These are phyloP conservation scores for Chouioia cunea DNA, from an alignment of 2,888 invertebrate genomes.

Conservation along the genomic window DNA sequence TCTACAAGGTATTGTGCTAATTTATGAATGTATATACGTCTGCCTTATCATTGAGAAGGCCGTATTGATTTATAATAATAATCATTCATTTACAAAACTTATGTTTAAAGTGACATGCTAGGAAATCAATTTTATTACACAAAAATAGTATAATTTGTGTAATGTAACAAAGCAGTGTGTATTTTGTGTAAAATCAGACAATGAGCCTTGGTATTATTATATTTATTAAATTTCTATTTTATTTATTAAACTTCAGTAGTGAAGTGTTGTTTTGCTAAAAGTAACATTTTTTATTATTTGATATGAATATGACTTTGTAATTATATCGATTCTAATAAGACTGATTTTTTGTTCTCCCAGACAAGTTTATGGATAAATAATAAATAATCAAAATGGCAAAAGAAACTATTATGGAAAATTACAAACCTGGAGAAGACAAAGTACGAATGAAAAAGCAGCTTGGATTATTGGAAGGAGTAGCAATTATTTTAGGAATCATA, in stretches of 20 bases:
- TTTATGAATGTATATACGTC: background rate
- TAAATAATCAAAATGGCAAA: conserved; percentile 29
- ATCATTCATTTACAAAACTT: no score
- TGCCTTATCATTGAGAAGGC: background rate
- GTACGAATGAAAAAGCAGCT: conserved; percentile 89
- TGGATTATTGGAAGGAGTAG: conserved; percentile 90
- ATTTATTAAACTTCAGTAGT: conserved; percentile 6
- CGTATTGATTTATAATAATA: background rate
- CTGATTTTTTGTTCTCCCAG: background rate
- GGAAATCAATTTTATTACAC: no score
- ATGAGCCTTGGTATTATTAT: conserved; percentile 5
- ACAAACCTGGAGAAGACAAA: conserved; percentile 67
- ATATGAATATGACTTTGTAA: conserved; percentile 12
- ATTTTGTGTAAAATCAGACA: background rate
- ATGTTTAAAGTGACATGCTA: no score
- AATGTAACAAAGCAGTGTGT: no score
- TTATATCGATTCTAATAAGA: background rate
- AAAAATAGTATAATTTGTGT: no score
- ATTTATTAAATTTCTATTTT: conserved; percentile 1
- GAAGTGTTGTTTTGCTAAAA: background rate
- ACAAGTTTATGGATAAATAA: background rate
- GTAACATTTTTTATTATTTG: background rate
- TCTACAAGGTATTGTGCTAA: background rate
- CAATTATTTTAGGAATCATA: conserved; percentile 94
- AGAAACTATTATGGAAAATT: conserved; percentile 25